phyloP scores from a whole-genome alignment of 1,140 invertebrate species.

The Drosophila eugracilis region DNA sequence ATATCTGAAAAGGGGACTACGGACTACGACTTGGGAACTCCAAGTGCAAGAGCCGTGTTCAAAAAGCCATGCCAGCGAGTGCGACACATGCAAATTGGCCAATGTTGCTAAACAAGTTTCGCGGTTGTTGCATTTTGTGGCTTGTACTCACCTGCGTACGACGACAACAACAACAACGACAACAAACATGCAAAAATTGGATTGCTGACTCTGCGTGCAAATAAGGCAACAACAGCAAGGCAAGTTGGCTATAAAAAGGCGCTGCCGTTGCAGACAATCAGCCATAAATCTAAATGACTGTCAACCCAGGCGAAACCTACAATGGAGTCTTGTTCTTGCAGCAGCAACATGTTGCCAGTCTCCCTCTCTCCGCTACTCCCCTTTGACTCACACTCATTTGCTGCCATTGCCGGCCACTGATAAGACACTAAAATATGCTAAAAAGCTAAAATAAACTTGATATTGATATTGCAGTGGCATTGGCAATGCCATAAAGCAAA shows the following conservation, averaged over 20 bases:
- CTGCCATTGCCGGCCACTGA: conserved; percentile 62
- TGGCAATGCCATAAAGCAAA: conserved; percentile 73
- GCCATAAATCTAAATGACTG: conserved; percentile 84
- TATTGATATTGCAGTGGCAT: conserved; percentile 72
- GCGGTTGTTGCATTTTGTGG: conserved; percentile 30
- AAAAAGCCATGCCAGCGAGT: conserved; percentile 51
- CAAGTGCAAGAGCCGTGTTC: conserved; percentile 22
- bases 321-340: conserved; percentile 68
- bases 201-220: conserved; percentile 57
- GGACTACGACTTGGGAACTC: conserved; percentile 15
- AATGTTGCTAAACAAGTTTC: conserved; percentile 81
- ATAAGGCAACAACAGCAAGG: conserved; percentile 48
- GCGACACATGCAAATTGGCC: conserved; percentile 82
- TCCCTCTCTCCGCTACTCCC: neutral
- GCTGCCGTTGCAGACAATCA: conserved; percentile 76
- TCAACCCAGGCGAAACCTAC: conserved; percentile 76
- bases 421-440: conserved; percentile 81
- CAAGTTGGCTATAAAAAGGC: conserved; percentile 70
- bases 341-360: conserved; percentile 70
- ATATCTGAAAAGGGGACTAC: conserved; percentile 52
- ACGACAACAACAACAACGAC: conserved; percentile 38
- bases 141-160: conserved; percentile 81
- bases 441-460: conserved; percentile 74
- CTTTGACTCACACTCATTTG: conserved; percentile 59
- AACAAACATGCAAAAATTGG: conserved; percentile 64